phyloP scores from a whole-genome alignment of 2,797 vertebrate species.

The Austrolebias charrua region DNA sequence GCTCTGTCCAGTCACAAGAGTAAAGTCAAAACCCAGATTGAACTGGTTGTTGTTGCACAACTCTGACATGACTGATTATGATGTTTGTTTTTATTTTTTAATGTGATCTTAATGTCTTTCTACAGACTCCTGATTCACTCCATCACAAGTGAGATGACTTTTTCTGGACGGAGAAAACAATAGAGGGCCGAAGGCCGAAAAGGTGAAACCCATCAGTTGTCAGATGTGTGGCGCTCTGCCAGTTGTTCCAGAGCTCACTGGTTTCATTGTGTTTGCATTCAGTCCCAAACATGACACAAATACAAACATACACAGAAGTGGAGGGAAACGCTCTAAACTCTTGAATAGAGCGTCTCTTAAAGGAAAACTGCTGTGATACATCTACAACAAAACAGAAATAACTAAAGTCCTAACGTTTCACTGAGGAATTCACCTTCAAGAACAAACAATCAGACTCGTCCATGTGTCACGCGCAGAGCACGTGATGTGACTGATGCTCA shows the following conservation, averaged over 20 bases:
- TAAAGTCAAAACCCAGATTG: slow-evolving; percentile 26
- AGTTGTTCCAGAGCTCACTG: slow-evolving; percentile 56
- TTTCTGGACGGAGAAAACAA: slow-evolving; percentile 69
- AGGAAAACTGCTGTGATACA: not conserved
- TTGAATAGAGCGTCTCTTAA: not conserved
- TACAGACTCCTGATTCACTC: slow-evolving; percentile 29
- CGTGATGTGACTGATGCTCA: too few relatives aligned
- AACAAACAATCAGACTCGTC: too few relatives aligned
- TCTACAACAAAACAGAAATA: not conserved
- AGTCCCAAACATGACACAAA: slow-evolving; percentile 12
- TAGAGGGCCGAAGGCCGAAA: slow-evolving; percentile 48
- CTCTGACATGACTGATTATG: slow-evolving; percentile 30
- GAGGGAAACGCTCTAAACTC: not conserved
- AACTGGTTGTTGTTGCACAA: slow-evolving; percentile 28
- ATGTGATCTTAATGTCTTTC: slow-evolving; percentile 34
- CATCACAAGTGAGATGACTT: slow-evolving; percentile 36
- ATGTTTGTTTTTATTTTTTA: slow-evolving; percentile 7
- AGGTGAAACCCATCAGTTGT: slow-evolving; percentile 42
- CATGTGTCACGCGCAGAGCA: too few relatives aligned
- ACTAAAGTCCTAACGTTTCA: not conserved
- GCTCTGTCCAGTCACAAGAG: slow-evolving; percentile 48
- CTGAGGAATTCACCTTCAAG: too few relatives aligned
- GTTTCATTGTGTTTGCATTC: slow-evolving; percentile 19
- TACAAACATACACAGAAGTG: slow-evolving; percentile 14
- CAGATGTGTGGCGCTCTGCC: slow-evolving; percentile 32